Base-by-base conservation (phyloP, 2,797 vertebrate genomes). In the Melanotaenia parkinsoni region DNA sequence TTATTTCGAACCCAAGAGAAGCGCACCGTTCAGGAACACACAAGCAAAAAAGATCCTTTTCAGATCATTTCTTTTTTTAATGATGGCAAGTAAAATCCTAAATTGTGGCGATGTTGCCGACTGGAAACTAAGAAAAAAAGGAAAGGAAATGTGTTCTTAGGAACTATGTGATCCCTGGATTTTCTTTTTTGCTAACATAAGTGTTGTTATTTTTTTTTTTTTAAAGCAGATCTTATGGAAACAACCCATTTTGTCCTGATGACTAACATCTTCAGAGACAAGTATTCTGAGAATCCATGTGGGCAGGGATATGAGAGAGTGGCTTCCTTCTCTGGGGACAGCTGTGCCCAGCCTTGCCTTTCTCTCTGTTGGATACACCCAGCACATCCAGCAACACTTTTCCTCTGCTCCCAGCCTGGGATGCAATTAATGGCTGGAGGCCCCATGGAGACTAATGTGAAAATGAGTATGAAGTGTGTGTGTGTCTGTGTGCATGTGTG, bases 311-410 rank as follows among this genome's bases (percentile, higher is more conserved):
- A 83, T 81, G 83, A 87, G 85, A 77, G 84, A 86, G 79, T n/a
- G 71, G 81, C 82, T 86, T 88, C 83, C 78, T 83, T 79, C 88
- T 81, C 85, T 18, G 28, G 86, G 86, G 83, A 83, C 74, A 70
- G 70, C 80, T 75, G 74, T 89, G 91, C 91, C 90, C 88, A 87
- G 90, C 83, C 91, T 86, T 88, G 91, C 88, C 86, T 86, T 76
- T 62, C 59, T 89, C 85, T 82, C 82, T 57, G 33, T 51, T 76
- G 62, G 75, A 70, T 74, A 79, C 66, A 67, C 70, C 77, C 76
- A 74, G 65, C 72, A 69, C 59, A 79, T 74, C 70, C 72, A 78
- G 67, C 61, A 70, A 64, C 82, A 47, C 79, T 77, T 51, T 72
- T 80, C 47, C 67, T 70, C 74, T 35, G 69, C 57, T 87, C 90